Percentiles rank a stretch among this genome's conserved stretches.
phyloP scores from a whole-genome alignment of 2,797 vertebrate genomes.

The Pristis pectinata region DNA sequence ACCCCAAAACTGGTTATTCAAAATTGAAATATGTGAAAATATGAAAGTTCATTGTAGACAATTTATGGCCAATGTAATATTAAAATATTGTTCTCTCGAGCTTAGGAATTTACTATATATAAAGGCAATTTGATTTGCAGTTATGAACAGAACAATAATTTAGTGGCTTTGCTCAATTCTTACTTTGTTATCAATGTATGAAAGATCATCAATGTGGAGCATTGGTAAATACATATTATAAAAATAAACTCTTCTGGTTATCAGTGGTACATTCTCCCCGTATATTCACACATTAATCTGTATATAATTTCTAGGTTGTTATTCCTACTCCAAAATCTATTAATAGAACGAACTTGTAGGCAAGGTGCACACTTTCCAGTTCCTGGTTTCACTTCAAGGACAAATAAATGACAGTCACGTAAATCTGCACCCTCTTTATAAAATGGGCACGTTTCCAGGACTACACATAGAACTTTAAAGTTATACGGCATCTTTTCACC shows the following conservation, averaged over 20 bases:
- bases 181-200: background rate
- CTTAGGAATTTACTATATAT: background rate
- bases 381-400: constrained; percentile 8
- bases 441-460: background rate
- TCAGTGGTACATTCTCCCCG: background rate
- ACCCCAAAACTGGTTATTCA: background rate
- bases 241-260: background rate
- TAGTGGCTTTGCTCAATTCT: background rate
- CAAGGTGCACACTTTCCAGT: background rate
- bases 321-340: background rate
- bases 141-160: background rate
- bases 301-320: background rate
- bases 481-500: background rate
- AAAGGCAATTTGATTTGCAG: background rate
- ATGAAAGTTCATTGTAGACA: background rate
- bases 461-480: background rate
- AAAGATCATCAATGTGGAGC: background rate
- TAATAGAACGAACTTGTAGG: background rate
- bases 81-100: background rate
- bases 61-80: background rate
- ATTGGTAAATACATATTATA: background rate
- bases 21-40: background rate
- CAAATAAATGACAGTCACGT: background rate
- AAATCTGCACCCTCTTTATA: background rate
- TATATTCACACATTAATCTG: background rate